Evolutionary conservation across 1,140 invertebrate genomes (phyloP), one percentile per base, ranked within the genome.

Genomic region (Cotesia chilonis): DNA sequence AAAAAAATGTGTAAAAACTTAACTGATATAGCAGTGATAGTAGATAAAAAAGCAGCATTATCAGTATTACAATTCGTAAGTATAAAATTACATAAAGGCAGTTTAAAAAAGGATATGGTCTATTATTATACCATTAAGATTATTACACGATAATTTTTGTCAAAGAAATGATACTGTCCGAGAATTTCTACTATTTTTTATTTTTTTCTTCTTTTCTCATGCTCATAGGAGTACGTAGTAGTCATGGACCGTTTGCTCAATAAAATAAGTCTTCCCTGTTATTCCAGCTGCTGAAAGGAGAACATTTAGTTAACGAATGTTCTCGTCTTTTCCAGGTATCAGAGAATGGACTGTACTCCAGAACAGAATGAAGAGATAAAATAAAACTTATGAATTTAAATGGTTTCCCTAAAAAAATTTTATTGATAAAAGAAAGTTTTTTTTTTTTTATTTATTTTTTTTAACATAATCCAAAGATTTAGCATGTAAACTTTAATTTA

Each of bases 41-140:
- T 6, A 4, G 12, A 17, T 71, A 71, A 64, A 57, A 74, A 47
- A 66, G 68, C 65, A 71, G 60, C 57, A 57, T 74, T 68, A 74
- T 63, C 41, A 47, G 51, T 68, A 60, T 68, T 74, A 61, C 35
- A 68, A 74, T 71, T 38, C 64, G 57, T 64, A 35, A 35, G 55
- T 63, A 61, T 70, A 36, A 37, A 71, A 67, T 51, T 4, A 10
- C 63, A 47, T 47, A 10, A 9, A 61, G 36, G 57, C 5, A 28
- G 35, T 59, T 55, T 54, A 35, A 20, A 51, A 59, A 14, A 51
- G 17, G 47, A 54, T 35, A 7, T 38, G 54, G 63, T 71, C 64
- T 67, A 74, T 74, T 74, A 74, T 74, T 71, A 74, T 71, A 64
- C 64, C 69, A 70, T 74, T 74, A 71, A 67, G 63, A 68, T 74